These are phyloP conservation scores for Callyntrura sp. DNA, from an alignment of 2,888 invertebrate species.

Conservation along the genomic window DNA sequence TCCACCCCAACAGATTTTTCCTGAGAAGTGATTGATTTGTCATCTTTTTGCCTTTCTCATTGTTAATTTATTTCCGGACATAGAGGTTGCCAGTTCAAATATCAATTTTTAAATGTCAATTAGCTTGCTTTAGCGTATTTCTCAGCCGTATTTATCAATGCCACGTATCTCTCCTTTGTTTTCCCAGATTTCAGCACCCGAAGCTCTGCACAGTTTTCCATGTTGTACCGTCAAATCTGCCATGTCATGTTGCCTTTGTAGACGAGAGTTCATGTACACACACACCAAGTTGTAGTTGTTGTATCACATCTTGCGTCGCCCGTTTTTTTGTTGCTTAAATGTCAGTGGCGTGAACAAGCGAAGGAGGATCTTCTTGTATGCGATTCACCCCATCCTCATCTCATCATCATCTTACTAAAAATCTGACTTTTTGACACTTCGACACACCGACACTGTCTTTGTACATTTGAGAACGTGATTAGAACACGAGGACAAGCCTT, in stretches of 20 bases:
- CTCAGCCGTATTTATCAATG: slow-evolving; percentile 43
- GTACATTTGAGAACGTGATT: slow-evolving; percentile 77
- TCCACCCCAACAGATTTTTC: too few species aligned
- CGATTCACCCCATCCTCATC: slow-evolving; percentile 45
- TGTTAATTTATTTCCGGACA: slow-evolving; percentile 18
- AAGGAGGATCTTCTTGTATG: slow-evolving; percentile 35
- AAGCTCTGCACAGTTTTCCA: too few species aligned
- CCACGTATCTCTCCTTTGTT: slow-evolving; percentile 38
- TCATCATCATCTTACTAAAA: slow-evolving; percentile 55
- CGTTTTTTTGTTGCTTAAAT: not conserved
- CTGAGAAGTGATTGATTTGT: slow-evolving; percentile 38
- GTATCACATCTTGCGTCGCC: too few species aligned
- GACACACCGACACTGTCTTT: slow-evolving; percentile 66
- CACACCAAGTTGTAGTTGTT: too few species aligned
- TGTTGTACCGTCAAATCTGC: slow-evolving; percentile 1
- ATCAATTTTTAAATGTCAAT: slow-evolving; percentile 66
- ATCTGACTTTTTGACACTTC: slow-evolving; percentile 72
- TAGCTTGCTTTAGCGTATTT: slow-evolving; percentile 28
- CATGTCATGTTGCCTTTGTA: slow-evolving; percentile 37
- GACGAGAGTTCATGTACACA: too few species aligned
- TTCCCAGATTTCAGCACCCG: slow-evolving; percentile 51
- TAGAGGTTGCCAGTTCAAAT: slow-evolving; percentile 10
- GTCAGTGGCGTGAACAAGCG: not conserved
- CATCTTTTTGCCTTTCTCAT: not conserved
- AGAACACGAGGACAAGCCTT: slow-evolving; percentile 74